phyloP scores from a whole-genome alignment of 2,888 invertebrate genomes.

The Icerya purchasi region DNA sequence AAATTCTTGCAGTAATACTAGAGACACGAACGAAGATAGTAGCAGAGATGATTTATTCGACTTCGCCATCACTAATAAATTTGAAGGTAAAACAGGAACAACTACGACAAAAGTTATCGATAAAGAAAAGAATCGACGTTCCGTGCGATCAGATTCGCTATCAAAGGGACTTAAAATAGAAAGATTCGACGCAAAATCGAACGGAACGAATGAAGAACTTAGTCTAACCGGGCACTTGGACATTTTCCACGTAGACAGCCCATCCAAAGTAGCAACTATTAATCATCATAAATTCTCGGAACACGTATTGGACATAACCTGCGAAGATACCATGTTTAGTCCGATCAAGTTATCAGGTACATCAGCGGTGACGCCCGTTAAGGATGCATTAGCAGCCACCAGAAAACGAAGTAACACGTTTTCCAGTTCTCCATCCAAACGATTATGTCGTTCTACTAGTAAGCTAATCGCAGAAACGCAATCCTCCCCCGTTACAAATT shows the following conservation, averaged over 20 bases:
- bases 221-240: constrained; percentile 14
- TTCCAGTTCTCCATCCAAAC: neutral
- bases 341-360: constrained; percentile 1
- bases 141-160: neutral
- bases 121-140: neutral
- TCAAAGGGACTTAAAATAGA: too few species aligned
- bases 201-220: constrained; percentile 8
- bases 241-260: constrained; percentile 12
- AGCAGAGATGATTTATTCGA: neutral
- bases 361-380: too few species aligned
- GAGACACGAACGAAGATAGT: neutral
- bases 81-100: neutral
- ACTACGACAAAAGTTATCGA: too few species aligned
- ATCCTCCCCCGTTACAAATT: too few species aligned
- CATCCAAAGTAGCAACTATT: constrained; percentile 1
- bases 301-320: constrained; percentile 1
- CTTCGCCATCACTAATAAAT: neutral
- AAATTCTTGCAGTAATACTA: neutral
- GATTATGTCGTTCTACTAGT: too few species aligned
- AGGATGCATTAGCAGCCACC: neutral
- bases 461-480: too few species aligned
- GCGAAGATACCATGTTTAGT: constrained; percentile 12
- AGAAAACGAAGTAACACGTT: neutral
- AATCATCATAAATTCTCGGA: neutral
- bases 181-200: neutral